Conservation (phyloP, 1,140 invertebrate genomes). For the Tetragonula clypearis region DNA sequence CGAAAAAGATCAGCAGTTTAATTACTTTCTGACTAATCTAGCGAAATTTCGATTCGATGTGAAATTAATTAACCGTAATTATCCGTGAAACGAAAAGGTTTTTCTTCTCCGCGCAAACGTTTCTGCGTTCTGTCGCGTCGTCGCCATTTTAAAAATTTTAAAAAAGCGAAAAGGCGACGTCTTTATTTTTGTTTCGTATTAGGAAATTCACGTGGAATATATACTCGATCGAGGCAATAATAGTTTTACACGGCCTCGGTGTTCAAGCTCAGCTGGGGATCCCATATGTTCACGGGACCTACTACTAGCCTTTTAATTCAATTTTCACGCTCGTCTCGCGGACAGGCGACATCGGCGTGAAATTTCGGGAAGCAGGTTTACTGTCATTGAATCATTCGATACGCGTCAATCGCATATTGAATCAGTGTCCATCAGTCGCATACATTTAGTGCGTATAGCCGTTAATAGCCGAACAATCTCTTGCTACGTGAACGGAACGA, state of each 20-base stretch:
- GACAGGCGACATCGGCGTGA: constrained; percentile 36
- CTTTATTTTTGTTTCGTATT: neutral
- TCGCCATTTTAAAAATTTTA: no score
- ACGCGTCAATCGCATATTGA: constrained; percentile 67
- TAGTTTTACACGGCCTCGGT: neutral
- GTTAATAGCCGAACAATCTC: constrained; percentile 65
- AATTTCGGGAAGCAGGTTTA: constrained; percentile 58
- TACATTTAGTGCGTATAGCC: constrained; percentile 55
- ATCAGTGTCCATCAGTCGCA: constrained; percentile 65
- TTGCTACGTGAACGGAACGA: constrained; percentile 63
- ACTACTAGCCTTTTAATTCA: constrained; percentile 53
- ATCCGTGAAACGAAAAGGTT: neutral
- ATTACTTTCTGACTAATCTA: no score
- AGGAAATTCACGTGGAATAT: neutral
- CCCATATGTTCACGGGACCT: neutral
- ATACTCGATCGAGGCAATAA: neutral
- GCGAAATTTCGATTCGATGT: no score
- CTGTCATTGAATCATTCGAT: constrained; percentile 68
- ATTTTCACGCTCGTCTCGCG: constrained; percentile 50
- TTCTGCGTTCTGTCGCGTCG: neutral
- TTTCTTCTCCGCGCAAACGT: neutral
- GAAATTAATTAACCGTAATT: neutral
- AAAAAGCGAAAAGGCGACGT: no score
- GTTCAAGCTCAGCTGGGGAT: neutral
- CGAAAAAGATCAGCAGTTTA: no score